Evolutionary conservation across 2,113 vertebrate genomes (phyloP).

Genomic region (Agelaius phoeniceus): DNA sequence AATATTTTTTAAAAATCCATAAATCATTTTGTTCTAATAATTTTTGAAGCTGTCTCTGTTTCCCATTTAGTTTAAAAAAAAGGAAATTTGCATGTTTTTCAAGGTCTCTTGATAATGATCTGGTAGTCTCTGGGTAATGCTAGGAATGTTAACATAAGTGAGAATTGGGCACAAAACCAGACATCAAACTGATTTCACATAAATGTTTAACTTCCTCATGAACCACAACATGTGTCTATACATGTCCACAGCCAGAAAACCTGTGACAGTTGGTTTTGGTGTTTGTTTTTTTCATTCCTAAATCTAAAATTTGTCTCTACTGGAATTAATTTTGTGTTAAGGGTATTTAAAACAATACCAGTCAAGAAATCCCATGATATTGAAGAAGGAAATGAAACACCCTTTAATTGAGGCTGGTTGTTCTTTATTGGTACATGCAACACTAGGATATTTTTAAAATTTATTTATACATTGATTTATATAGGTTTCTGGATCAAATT

Average conservation of each 20-base stretch:
- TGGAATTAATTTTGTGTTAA: background rate
- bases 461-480: background rate
- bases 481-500: background rate
- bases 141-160: background rate
- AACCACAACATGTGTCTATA: background rate
- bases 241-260: background rate
- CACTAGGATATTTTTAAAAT: background rate
- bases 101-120: background rate
- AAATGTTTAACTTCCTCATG: background rate
- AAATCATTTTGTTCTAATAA: background rate
- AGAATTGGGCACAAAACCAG: background rate
- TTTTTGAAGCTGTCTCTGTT: background rate
- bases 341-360: background rate
- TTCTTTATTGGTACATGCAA: background rate
- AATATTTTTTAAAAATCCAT: background rate
- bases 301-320: background rate
- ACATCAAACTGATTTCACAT: background rate
- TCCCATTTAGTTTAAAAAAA: background rate
- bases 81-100: background rate
- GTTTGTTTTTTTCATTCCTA: background rate
- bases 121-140: background rate
- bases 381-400: background rate
- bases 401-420: background rate
- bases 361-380: background rate
- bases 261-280: background rate